Percentiles rank a stretch among this genome's conserved stretches.
phyloP scores from a whole-genome alignment of 2,888 invertebrate genomes.

The Blastobasis lacticolella region DNA sequence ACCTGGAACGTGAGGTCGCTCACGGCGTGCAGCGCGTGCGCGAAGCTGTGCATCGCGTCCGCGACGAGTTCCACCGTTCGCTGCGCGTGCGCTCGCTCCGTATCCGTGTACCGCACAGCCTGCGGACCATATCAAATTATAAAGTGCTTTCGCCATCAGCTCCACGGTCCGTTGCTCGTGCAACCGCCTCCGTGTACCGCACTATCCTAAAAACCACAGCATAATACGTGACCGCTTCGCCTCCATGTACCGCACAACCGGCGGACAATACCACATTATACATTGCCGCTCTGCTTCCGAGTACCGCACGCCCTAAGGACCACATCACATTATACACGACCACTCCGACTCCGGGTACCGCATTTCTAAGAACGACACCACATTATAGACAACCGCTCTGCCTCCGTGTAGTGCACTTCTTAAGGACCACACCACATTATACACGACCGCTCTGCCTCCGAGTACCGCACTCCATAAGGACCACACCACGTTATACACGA shows the following conservation, averaged over 20 bases:
- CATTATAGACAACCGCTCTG: constrained; percentile 70
- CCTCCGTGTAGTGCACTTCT: too few species aligned
- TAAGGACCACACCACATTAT: too few species aligned
- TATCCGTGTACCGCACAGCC: constrained; percentile 27
- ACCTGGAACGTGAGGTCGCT: constrained; percentile 82
- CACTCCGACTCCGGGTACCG: constrained; percentile 24
- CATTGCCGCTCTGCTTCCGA: too few species aligned
- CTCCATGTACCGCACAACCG: too few species aligned
- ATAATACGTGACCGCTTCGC: too few species aligned
- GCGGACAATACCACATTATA: too few species aligned
- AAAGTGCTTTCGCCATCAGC: constrained; percentile 85
- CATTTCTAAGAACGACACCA: constrained; percentile 84
- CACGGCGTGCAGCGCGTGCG: constrained; percentile 91
- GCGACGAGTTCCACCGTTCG: constrained; percentile 82
- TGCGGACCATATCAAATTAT: constrained; percentile 77
- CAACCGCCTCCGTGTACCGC: constrained; percentile 34
- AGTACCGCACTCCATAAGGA: too few species aligned
- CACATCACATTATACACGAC: constrained; percentile 82
- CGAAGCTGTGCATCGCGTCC: constrained; percentile 87
- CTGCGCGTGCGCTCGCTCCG: constrained; percentile 72
- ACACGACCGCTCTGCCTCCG: too few species aligned
- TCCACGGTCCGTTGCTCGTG: constrained; percentile 80
- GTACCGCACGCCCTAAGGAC: constrained; percentile 20
- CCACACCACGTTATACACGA: too few species aligned
- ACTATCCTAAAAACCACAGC: too few species aligned